Base-by-base conservation (phyloP, 2,113 vertebrate genomes). In the Protobothrops mucrosquamatus region DNA sequence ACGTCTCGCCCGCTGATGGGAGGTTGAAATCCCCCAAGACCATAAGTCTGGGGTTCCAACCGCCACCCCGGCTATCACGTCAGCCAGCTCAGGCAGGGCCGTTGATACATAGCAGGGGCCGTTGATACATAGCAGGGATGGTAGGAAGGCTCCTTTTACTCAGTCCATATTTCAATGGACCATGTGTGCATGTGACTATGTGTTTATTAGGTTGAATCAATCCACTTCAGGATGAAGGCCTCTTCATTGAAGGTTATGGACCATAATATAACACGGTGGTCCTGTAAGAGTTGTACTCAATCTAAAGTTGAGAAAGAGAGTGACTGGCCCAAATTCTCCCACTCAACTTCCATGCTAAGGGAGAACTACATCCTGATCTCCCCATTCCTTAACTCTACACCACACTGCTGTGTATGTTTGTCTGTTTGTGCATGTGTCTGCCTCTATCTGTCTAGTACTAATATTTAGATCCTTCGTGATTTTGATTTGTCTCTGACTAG, bases 401-500 rank as follows among this genome's bases (percentile, higher is more conserved):
- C n/a, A 74, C n/a, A 34, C 15, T 43, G 34, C 34, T 81, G 6
- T 20, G 2, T 69, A 29, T 39, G 34, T 81, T 6, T 39, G n/a
- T 34, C 5, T 74, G 15, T 39, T 15, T 81, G 6, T 43, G n/a
- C 15, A 20, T 39, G 7, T 81, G 18, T 81, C 18, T 81, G 22
- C 6, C 18, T 39, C 18, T 74, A 7, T 39, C n/a, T 43, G 74
- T 22, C 74, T 90, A 46, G 39, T 86, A 55, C 59, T 59, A 7
- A 0, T 14, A 85, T 87, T 22, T 39, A 18, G 48, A 91, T 92
- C 0, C 51, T 87, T 93, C 87, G 92, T 92, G 91, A n/a, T 46
- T 18, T 10, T 95, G 61, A 94, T 95, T 93, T 61, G 39, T 92
- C 52, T 90, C 93, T 15, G 46, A 43, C 95, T 92, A 99, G 99